Evolutionary conservation across 1,140 invertebrate species (phyloP).

Genomic region (Drosophila malerkotliana): DNA sequence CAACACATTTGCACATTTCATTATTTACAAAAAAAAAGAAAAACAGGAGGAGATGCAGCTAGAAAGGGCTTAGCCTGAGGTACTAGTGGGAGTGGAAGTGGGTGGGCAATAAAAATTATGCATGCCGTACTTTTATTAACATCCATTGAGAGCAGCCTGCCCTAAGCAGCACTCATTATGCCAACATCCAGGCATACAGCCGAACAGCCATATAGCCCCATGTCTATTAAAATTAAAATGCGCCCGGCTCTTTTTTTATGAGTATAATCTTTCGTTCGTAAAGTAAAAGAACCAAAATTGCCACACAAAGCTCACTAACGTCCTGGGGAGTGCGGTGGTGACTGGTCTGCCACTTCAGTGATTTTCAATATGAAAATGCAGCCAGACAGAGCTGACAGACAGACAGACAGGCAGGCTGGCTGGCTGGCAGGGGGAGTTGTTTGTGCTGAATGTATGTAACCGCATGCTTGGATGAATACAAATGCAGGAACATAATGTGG

Average conservation of each 20-base stretch:
- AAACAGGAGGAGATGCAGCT: slow-evolving; percentile 4
- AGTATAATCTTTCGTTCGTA: slow-evolving; percentile 34
- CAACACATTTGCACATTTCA: slow-evolving; percentile 70
- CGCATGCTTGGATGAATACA: slow-evolving; percentile 70
- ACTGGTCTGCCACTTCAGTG: slow-evolving; percentile 77
- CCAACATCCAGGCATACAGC: slow-evolving; percentile 19
- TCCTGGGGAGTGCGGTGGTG: slow-evolving; percentile 3
- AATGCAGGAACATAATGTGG: slow-evolving; percentile 71
- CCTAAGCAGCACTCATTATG: slow-evolving; percentile 73
- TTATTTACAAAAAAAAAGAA: slow-evolving; percentile 40
- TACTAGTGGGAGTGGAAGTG: not conserved
- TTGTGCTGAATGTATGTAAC: slow-evolving; percentile 48
- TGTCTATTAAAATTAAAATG: slow-evolving; percentile 78
- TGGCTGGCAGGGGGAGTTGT: slow-evolving; percentile 24
- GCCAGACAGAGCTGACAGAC: slow-evolving; percentile 52
- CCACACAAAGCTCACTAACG: slow-evolving; percentile 59
- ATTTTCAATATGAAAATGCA: slow-evolving; percentile 81
- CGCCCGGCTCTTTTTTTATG: slow-evolving; percentile 27
- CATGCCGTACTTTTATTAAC: slow-evolving; percentile 68
- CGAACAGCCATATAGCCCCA: not conserved
- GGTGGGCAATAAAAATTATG: slow-evolving; percentile 57
- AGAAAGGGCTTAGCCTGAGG: slow-evolving; percentile 14
- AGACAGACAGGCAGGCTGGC: slow-evolving; percentile 9
- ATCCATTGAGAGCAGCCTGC: slow-evolving; percentile 52
- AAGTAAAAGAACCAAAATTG: slow-evolving; percentile 68